Evolutionary conservation across 2,113 vertebrate genomes (phyloP), one percentile per base, ranked within the genome.

Genomic region (Podilymbus podiceps): DNA sequence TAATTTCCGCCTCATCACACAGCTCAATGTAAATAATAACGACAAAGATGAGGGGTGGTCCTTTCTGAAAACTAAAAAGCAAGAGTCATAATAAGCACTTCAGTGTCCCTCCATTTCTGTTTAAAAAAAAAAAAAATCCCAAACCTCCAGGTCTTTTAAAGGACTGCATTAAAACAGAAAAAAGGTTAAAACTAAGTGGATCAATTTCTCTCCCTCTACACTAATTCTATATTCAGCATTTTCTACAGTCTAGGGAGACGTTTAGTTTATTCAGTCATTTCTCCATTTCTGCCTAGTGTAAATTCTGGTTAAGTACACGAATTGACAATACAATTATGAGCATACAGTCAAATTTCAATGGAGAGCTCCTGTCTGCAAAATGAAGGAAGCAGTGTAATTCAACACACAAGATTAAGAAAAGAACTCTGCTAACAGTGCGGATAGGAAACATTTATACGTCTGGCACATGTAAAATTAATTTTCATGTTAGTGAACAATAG

Each of bases 1-100:
- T 96, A 95, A 97, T 98, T 97, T 97, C 95, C 82, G 21, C 79
- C 90, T 89, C 59, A 89, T 88, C 80, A 90, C 88, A 95, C 78
- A 94, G 87, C 92, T 96, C 93, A 85, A 69, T 74, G 94, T 93
- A 95, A 93, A 96, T 88, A 94, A 91, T 84, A 94, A 90, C 88
- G 79, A 89, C 46, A 69, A 90, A 88, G 55, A 78, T 89, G 95
- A 97, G 85, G 77, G 62, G 77, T 73, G 81, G 95, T 96, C 83
- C 75, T 84, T 96, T 95, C 89, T 94, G 76, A 93, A 87, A 96
- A 73, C 80, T 96, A 28, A 95, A 83, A 95, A 80, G 84, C 66
- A 30, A 82, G 83, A 79, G 38, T 93, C 27, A 3, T 80, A 60
- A 60, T 47, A 31, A 93, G 81, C 83, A 87, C 27, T 68, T 4